Percentiles rank a stretch among this genome's conserved stretches.
phyloP scores from a whole-genome alignment of 2,797 vertebrate genomes.

The Myripristis murdjan region DNA sequence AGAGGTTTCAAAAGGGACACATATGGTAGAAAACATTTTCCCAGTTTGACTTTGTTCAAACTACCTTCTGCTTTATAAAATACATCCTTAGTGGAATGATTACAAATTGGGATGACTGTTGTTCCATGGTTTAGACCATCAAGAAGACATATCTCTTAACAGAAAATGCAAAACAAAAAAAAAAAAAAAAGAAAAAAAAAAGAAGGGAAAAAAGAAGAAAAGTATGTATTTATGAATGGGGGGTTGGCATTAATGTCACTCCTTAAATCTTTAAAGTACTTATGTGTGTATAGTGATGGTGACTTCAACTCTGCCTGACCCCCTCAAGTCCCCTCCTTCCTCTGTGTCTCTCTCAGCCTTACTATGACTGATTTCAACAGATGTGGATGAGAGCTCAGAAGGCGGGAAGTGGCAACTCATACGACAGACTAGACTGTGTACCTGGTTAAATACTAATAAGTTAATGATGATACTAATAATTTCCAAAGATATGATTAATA shows the following conservation, averaged over 20 bases:
- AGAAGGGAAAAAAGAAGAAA: neutral
- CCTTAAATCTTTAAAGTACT: constrained; percentile 45
- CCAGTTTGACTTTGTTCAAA: too few relatives aligned
- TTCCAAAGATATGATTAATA: neutral
- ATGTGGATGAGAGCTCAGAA: constrained; percentile 50
- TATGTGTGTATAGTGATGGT: constrained; percentile 14
- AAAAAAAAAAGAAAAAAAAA: too few relatives aligned
- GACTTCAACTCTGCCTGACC: constrained; percentile 51
- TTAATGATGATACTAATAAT: constrained; percentile 2
- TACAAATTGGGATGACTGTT: too few relatives aligned
- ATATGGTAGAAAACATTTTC: too few relatives aligned
- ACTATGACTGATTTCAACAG: constrained; percentile 54
- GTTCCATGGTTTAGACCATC: too few relatives aligned
- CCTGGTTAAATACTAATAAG: neutral
- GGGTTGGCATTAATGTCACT: constrained; percentile 10
- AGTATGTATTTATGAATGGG: constrained; percentile 18
- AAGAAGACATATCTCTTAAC: neutral
- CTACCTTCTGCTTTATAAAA: too few relatives aligned
- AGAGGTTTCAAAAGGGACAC: too few relatives aligned
- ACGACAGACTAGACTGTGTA: constrained; percentile 17
- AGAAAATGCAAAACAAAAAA: too few relatives aligned
- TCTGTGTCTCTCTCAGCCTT: constrained; percentile 47
- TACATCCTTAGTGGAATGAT: too few relatives aligned
- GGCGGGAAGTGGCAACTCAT: constrained; percentile 47
- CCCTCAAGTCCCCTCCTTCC: constrained; percentile 29